Evolutionary conservation across 1,140 invertebrate genomes (phyloP), one percentile per base, ranked within the genome.

Genomic region (Zaprionus capensis): DNA sequence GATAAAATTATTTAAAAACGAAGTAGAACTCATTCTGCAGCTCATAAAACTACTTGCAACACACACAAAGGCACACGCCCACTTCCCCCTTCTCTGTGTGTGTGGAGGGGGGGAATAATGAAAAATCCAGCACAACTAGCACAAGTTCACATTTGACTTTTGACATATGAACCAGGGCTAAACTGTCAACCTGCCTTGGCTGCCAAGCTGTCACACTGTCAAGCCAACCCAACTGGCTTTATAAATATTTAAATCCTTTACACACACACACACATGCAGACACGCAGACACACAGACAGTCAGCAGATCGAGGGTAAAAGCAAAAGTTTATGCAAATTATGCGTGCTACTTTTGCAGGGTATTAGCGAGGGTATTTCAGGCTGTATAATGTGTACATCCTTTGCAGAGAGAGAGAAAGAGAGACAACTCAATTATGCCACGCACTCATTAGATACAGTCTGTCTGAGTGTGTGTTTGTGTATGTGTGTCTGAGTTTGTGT

Each of bases 351-450:
- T 70, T 59, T 64, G n/a, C 41, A 46, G 41, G 41, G 38, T 41
- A 41, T 41, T 41, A 41, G 26, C 14, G 15, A 41, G 38, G 17
- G 41, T 51, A 51, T 20, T 22, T 51, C 6, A 22, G 11, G 26
- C 51, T 56, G 22, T 56, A 36, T 49, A 80, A 77, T 65, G 63
- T 38, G 36, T 38, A 4, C 71, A 78, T 82, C 68, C 59, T 59
- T 58, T 44, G n/a, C n/a, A n/a, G 6, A 11, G 31, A 31, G 31
- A 11, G 9, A 31, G 31, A 31, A 9, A 11, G 7, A 11, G 31
- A 28, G 55, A n/a, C 73, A 71, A 51, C 61, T 63, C 71, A 82
- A 79, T 85, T 86, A 76, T 79, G 79, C 76, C 82, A 82, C 69
- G 79, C 82, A 85, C 76, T 82, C 76, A 82, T 85, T 76, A 80